Evolutionary conservation across 2,888 invertebrate genomes (phyloP).

Genomic region (Timema podura): DNA sequence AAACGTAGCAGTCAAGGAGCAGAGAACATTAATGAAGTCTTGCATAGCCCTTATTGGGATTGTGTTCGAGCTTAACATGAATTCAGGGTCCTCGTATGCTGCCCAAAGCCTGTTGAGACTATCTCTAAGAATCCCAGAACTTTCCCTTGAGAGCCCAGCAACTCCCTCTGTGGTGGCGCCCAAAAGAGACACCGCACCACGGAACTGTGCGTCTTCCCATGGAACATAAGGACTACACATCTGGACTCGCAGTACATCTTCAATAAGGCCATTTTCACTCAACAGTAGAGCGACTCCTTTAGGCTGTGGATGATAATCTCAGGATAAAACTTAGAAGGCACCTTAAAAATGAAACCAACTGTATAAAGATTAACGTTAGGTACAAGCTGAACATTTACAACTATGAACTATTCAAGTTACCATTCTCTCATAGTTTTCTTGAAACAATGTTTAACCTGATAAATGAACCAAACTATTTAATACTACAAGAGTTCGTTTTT

Average conservation of each 20-base stretch:
- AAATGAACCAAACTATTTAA: too few relatives aligned
- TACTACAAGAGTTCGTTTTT: too few relatives aligned
- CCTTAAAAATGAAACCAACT: not conserved
- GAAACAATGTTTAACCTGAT: too few relatives aligned
- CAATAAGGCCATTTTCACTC: not conserved
- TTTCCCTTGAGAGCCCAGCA: not conserved
- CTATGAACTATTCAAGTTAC: too few relatives aligned
- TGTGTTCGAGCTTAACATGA: conserved; percentile 19
- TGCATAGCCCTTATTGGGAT: conserved; percentile 4
- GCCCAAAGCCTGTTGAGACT: conserved; percentile 6
- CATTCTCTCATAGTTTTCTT: too few relatives aligned
- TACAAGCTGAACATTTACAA: too few relatives aligned
- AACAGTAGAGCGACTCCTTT: not conserved
- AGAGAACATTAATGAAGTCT: conserved; percentile 18
- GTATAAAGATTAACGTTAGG: not conserved
- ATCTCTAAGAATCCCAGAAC: not conserved
- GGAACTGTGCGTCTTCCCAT: conserved; percentile 19
- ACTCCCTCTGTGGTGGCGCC: not conserved
- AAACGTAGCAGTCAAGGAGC: conserved; percentile 10
- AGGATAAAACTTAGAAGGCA: not conserved
- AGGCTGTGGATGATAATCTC: not conserved
- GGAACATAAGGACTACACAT: not conserved
- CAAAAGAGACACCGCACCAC: conserved; percentile 6
- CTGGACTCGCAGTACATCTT: not conserved
- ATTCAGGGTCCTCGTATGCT: conserved; percentile 16